A percentile compares a stretch with the other conserved stretches of the same genome.
These are phyloP conservation scores for Pavo muticus DNA, from an alignment of 2,113 vertebrate genomes.

Conservation along the genomic window DNA sequence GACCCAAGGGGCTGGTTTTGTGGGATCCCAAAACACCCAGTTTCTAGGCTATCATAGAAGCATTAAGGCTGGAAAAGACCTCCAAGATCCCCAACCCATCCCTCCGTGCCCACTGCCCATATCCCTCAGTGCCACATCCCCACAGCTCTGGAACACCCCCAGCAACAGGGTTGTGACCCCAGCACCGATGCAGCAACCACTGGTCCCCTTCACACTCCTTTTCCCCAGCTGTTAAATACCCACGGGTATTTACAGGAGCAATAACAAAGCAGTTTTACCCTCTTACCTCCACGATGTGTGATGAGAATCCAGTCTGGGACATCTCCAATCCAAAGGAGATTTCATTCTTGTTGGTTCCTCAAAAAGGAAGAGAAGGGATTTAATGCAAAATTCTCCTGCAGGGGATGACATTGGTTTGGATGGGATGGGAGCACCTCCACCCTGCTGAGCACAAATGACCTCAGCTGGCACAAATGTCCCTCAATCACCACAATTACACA, in stretches of 20 bases:
- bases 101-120: too few species aligned
- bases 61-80: neutral
- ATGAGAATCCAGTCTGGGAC: conserved; percentile 98
- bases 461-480: neutral
- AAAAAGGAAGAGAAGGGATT: neutral
- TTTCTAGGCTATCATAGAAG: neutral
- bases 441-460: neutral
- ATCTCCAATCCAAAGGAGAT: conserved; percentile 94
- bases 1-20: neutral
- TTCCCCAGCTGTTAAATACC: neutral
- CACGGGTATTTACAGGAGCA: too few species aligned
- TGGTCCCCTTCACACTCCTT: neutral
- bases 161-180: neutral
- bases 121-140: too few species aligned
- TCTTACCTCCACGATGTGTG: conserved; percentile 92
- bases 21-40: neutral
- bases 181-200: neutral
- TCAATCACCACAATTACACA: neutral
- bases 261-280: neutral
- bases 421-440: neutral
- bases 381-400: neutral
- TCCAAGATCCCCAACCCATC: neutral
- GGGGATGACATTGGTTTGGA: neutral
- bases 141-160: neutral
- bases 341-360: conserved; percentile 93